Conservation (phyloP, 92 coral and sea anemone genomes). For the Porites cylindrica region DNA sequence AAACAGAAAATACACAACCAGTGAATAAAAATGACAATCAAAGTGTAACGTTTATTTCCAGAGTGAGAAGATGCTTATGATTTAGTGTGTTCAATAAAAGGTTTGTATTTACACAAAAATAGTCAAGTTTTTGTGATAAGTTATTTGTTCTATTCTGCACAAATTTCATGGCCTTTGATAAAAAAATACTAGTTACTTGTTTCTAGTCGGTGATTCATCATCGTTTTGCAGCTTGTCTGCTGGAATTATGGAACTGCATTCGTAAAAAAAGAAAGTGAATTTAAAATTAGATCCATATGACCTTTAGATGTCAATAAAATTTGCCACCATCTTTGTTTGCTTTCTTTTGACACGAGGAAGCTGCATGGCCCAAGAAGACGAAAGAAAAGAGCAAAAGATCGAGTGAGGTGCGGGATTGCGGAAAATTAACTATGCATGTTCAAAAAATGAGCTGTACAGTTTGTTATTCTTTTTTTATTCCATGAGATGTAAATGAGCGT, state of each 20-base stretch:
- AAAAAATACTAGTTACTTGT: conserved; percentile 55
- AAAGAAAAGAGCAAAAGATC: conserved; percentile 35
- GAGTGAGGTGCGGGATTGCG: conserved; percentile 45
- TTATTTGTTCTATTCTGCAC: no score
- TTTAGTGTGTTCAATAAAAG: no score
- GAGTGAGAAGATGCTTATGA: no score
- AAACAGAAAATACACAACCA: no score
- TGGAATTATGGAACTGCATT: conserved; percentile 53
- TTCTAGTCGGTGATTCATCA: conserved; percentile 54
- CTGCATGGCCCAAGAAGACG: conserved; percentile 47
- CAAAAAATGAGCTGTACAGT: conserved; percentile 44
- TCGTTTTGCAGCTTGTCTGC: conserved; percentile 55
- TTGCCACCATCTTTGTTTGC: conserved; percentile 41
- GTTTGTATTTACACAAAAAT: no score
- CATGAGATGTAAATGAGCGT: conserved; percentile 8
- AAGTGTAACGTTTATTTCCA: no score
- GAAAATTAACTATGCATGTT: conserved; percentile 38
- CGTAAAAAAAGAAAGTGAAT: conserved; percentile 49
- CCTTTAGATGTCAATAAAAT: conserved; percentile 53
- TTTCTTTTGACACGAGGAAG: conserved; percentile 43
- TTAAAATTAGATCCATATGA: conserved; percentile 55
- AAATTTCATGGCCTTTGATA: no score
- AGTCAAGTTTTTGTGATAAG: no score
- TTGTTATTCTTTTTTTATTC: background rate
- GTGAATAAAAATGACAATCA: no score